Percentiles rank a stretch among this genome's conserved stretches.
These are phyloP conservation scores for Dynastes tityus DNA, from an alignment of 2,888 invertebrate species.

Conservation along the genomic window DNA sequence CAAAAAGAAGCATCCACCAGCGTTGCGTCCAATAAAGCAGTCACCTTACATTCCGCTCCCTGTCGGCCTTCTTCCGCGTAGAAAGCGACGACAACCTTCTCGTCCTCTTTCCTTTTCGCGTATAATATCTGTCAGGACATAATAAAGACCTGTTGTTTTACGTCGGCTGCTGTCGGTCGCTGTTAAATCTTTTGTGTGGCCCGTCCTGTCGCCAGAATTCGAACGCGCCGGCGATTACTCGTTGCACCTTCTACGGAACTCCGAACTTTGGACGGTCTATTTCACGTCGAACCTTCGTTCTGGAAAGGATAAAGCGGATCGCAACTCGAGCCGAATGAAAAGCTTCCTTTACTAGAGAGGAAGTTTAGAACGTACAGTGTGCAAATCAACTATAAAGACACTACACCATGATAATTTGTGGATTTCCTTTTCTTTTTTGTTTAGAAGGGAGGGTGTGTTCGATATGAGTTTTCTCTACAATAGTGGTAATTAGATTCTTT, in stretches of 20 bases:
- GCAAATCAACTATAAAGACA: too few relatives aligned
- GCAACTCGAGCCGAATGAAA: too few relatives aligned
- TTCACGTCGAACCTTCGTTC: neutral
- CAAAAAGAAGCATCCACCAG: constrained; percentile 13
- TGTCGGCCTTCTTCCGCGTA: neutral
- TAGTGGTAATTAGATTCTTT: too few relatives aligned
- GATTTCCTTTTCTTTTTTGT: too few relatives aligned
- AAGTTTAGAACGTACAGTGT: too few relatives aligned
- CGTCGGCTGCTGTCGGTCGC: constrained; percentile 24
- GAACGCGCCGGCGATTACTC: neutral
- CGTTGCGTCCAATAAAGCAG: constrained; percentile 27
- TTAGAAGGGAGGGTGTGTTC: too few relatives aligned
- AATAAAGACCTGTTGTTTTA: constrained; percentile 50
- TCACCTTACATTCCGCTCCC: constrained; percentile 13
- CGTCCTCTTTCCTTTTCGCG: constrained; percentile 16
- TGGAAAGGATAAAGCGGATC: neutral
- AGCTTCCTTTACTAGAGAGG: too few relatives aligned
- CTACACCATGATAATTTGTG: too few relatives aligned
- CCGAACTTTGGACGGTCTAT: constrained; percentile 4
- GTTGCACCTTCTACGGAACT: neutral
- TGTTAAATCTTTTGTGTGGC: constrained; percentile 43
- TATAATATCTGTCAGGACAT: constrained; percentile 48
- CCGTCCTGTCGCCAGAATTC: neutral
- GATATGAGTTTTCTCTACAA: too few relatives aligned
- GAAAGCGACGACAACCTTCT: neutral